phyloP scores from a whole-genome alignment of 1,140 invertebrate genomes.

The Drosophila tropicalis region DNA sequence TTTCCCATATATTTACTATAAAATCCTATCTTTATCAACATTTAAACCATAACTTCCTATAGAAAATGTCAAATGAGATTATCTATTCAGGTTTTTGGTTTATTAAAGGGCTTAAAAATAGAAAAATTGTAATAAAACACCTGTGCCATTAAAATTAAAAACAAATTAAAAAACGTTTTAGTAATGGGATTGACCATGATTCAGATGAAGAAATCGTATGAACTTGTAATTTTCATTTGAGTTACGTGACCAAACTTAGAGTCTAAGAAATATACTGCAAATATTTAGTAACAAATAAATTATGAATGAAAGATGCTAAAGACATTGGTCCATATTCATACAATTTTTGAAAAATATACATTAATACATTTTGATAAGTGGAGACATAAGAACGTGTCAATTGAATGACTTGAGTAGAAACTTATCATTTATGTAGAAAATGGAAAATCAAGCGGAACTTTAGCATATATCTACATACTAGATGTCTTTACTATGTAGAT shows the following conservation, averaged over 20 bases:
- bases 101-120: background rate
- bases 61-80: background rate
- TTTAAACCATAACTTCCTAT: background rate
- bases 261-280: background rate
- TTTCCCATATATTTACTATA: background rate
- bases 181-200: background rate
- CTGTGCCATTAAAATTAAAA: constrained; percentile 5
- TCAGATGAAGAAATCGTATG: constrained; percentile 1
- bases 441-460: constrained; percentile 30
- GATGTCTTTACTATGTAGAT: background rate
- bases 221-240: background rate
- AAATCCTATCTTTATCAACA: background rate
- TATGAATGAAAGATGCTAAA: constrained; percentile 37
- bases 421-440: constrained; percentile 26
- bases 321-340: constrained; percentile 1
- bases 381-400: constrained; percentile 46
- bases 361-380: constrained; percentile 19
- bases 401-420: constrained; percentile 16
- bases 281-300: constrained; percentile 14
- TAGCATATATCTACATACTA: background rate
- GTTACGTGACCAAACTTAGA: background rate
- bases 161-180: constrained; percentile 3
- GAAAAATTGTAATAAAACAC: background rate
- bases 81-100: background rate
- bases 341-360: background rate